A percentile compares a stretch with the other conserved stretches of the same genome.
These are phyloP conservation scores for Ctena decussata DNA, from an alignment of 2,888 invertebrate species.

Conservation along the genomic window DNA sequence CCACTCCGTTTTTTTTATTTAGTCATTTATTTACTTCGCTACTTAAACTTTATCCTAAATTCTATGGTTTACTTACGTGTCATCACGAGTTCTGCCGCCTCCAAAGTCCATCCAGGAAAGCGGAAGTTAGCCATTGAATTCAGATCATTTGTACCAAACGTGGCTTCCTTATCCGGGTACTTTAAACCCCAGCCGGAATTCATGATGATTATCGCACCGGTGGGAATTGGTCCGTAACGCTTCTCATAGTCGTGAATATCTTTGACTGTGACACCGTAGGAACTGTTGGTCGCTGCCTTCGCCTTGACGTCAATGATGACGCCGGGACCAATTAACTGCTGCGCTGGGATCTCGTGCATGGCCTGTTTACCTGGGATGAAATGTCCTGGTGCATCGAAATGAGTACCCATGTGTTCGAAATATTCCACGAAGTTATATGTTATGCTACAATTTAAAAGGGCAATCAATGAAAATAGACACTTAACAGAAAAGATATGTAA, in stretches of 20 bases:
- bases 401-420: not conserved
- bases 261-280: not conserved
- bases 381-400: not conserved
- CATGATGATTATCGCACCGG: not conserved
- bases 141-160: not conserved
- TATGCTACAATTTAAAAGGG: not conserved
- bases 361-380: not conserved
- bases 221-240: not conserved
- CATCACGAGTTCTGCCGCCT: not conserved
- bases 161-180: not conserved
- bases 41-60: too few species aligned
- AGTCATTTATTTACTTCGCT: too few species aligned
- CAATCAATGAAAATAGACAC: not conserved
- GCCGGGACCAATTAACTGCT: not conserved
- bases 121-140: not conserved
- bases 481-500: not conserved
- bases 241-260: not conserved
- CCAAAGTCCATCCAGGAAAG: not conserved
- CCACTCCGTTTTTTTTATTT: too few species aligned
- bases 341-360: not conserved
- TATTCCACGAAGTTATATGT: not conserved
- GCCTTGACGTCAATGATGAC: not conserved
- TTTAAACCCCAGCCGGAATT: not conserved
- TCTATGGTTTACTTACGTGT: not conserved
- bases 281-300: not conserved